phyloP scores from a whole-genome alignment of 2,888 invertebrate species.

The Lepas anatifera region DNA sequence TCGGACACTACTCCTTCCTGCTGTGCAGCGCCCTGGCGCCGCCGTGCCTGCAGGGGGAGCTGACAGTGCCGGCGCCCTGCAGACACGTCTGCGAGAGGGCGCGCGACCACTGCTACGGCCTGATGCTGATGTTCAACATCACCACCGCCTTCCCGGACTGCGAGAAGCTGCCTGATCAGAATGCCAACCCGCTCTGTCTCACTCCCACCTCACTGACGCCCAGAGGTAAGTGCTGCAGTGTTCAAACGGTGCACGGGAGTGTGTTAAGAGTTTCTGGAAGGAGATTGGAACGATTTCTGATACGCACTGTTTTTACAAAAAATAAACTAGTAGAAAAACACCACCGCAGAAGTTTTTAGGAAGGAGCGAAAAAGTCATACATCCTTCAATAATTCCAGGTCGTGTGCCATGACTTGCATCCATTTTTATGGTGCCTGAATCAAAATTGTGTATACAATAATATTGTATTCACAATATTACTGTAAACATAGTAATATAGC shows the following conservation, averaged over 20 bases:
- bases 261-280: background rate
- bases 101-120: background rate
- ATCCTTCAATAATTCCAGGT: too few species aligned
- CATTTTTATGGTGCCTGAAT: too few species aligned
- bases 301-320: too few species aligned
- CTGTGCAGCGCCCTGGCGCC: slow-evolving; percentile 4
- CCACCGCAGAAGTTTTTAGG: too few species aligned
- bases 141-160: background rate
- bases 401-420: too few species aligned
- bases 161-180: background rate
- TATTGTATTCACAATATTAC: too few species aligned
- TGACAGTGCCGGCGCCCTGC: background rate
- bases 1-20: background rate
- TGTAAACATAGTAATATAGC: too few species aligned
- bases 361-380: too few species aligned
- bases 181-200: background rate
- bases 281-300: too few species aligned
- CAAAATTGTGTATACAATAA: too few species aligned
- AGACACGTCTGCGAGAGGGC: background rate
- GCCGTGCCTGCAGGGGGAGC: background rate
- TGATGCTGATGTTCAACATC: background rate
- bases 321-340: too few species aligned
- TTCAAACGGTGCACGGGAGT: background rate
- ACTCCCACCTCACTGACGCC: background rate
- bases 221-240: background rate